Percentiles rank a stretch among this genome's conserved stretches.
phyloP scores from a whole-genome alignment of 1,140 invertebrate species.

The Bradysia coprophila region DNA sequence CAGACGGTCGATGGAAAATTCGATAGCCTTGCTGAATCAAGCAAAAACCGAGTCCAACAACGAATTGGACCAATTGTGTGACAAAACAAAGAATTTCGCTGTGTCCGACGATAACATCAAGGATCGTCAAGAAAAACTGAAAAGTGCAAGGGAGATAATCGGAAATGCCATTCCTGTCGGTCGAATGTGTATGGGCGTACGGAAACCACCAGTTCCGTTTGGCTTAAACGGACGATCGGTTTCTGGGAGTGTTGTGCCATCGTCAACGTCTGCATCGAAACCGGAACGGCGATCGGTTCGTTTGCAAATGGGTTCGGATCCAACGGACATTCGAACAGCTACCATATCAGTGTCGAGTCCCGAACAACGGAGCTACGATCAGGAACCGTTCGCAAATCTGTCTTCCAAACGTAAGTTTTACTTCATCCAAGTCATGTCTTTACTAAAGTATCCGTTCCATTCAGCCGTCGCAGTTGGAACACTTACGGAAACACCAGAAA shows the following conservation, averaged over 20 bases:
- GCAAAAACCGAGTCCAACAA: slow-evolving; percentile 23
- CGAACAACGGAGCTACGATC: slow-evolving; percentile 19
- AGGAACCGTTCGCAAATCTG: slow-evolving; percentile 2
- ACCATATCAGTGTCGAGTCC: slow-evolving; percentile 24
- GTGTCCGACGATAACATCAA: slow-evolving; percentile 12
- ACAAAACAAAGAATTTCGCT: slow-evolving; percentile 19
- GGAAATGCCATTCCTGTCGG: slow-evolving; percentile 29
- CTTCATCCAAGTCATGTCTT: too few relatives aligned
- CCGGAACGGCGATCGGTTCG: slow-evolving; percentile 11
- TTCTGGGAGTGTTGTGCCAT: slow-evolving; percentile 22
- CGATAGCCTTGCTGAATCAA: slow-evolving; percentile 23
- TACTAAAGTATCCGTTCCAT: not conserved
- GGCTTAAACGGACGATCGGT: slow-evolving; percentile 25
- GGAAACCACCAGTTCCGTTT: slow-evolving; percentile 37
- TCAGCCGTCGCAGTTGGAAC: slow-evolving; percentile 11
- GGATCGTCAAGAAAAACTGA: slow-evolving; percentile 28
- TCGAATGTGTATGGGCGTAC: slow-evolving; percentile 10
- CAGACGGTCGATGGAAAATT: slow-evolving; percentile 25
- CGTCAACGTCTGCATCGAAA: not conserved
- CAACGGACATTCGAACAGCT: slow-evolving; percentile 16
- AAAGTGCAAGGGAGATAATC: slow-evolving; percentile 34
- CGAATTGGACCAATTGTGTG: slow-evolving; percentile 22
- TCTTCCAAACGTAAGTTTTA: slow-evolving; percentile 1
- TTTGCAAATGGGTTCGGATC: slow-evolving; percentile 21
- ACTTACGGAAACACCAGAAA: not conserved